Evolutionary conservation across 2,797 vertebrate species (phyloP), one percentile per base, ranked within the genome.

Genomic region (Apogon hyalosoma): DNA sequence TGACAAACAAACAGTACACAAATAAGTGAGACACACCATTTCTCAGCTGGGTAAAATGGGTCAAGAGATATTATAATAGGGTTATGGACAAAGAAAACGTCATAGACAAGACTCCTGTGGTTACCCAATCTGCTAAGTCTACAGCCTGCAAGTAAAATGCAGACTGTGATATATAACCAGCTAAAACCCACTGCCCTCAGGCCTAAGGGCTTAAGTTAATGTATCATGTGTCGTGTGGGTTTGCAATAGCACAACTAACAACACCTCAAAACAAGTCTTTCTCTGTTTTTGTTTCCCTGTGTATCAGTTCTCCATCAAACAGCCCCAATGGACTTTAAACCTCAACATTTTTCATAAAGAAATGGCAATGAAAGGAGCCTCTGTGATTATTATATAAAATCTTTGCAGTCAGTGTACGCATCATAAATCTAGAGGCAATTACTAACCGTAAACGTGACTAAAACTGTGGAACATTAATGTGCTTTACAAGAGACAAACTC

Each of bases 41-140:
- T 72, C 67, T 11, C 0, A 0, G n/a, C 43, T 55, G 42, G 31
- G 21, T 16, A 1, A 57, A 84, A 39, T 74, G 68, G 63, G 75
- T 81, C 71, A 78, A n/a, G 31, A 62, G 40, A 59, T 36, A 19
- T 10, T 69, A 11, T 14, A 52, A 63, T 31, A 57, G 18, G 28
- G 40, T 41, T 38, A n/a, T 0, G 7, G 48, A 63, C 50, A 55
- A 53, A 67, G 57, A 73, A 9, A 6, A 42, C 43, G 11, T 45
- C 19, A 41, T 11, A 60, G 13, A 19, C 6, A 28, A 41, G 63
- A 38, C 18, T 16, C 11, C 16, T 2, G 14, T 12, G 7, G 39
- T 15, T 51, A 15, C 13, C 41, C 60, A 15, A 70, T 67, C 31
- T 18, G 31, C 40, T 48, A 15, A 41, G 5, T 43, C 55, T 43